Conservation (phyloP, 2,113 vertebrate species). For the western clawed frog (Xenopus tropicalis) region DNA sequence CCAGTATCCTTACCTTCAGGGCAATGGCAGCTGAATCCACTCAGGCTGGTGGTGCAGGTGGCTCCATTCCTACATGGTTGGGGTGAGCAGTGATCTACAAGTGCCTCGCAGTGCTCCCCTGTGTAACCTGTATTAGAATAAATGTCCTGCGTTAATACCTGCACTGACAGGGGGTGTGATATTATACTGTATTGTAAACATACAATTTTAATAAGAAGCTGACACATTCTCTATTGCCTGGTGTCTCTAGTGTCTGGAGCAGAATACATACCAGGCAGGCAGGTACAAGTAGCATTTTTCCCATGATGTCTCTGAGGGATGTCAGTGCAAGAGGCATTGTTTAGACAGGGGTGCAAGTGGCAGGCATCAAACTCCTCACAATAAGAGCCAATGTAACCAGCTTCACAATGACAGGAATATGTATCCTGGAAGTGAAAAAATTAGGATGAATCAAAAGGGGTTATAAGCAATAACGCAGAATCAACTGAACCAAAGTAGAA, state of each 20-base stretch:
- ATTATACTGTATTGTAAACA: no score
- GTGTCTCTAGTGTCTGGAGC: no score
- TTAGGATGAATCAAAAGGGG: background rate
- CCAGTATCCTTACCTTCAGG: constrained; percentile 72
- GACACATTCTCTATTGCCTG: background rate
- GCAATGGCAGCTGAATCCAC: constrained; percentile 85
- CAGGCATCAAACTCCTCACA: constrained; percentile 95
- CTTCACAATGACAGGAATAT: constrained; percentile 86
- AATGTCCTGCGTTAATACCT: background rate
- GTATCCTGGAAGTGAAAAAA: constrained; percentile 67
- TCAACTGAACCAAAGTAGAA: background rate
- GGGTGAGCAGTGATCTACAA: constrained; percentile 83
- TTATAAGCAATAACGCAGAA: background rate
- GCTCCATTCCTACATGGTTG: constrained; percentile 88
- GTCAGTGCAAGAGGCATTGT: constrained; percentile 81
- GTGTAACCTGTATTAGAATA: constrained; percentile 64
- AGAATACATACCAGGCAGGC: constrained; percentile 72
- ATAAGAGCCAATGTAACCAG: constrained; percentile 75
- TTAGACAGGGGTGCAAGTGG: constrained; percentile 76
- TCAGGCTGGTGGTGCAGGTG: constrained; percentile 75
- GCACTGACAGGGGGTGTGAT: no score
- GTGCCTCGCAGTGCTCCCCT: constrained; percentile 83
- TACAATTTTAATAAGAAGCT: no score
- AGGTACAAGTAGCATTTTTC: constrained; percentile 83
- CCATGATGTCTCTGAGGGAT: constrained; percentile 73